phyloP scores from a whole-genome alignment of 2,113 vertebrate species.

The Heterotilapia buettikoferi region DNA sequence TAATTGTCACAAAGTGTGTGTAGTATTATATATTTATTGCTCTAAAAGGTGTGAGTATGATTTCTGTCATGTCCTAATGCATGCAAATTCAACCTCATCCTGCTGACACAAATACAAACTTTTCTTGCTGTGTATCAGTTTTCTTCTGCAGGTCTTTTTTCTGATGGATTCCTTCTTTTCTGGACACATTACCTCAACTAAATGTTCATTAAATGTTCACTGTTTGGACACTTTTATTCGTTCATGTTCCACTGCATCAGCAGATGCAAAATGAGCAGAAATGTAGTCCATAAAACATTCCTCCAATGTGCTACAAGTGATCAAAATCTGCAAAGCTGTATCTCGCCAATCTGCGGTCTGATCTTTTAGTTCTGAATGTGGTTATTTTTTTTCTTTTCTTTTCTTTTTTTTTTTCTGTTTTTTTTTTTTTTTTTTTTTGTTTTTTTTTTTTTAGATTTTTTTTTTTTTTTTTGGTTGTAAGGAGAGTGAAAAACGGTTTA shows the following conservation, averaged over 20 bases:
- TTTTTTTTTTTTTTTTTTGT: accelerated
- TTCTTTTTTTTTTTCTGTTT: background rate
- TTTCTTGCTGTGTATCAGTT: background rate
- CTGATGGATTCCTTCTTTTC: background rate
- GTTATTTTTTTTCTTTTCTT: background rate
- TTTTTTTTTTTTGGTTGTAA: no score
- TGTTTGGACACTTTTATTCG: background rate
- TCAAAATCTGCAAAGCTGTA: background rate
- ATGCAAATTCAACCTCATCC: background rate
- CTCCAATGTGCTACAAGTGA: background rate
- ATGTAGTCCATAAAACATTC: background rate
- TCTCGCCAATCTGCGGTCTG: background rate
- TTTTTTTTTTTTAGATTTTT: no score
- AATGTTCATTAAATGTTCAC: background rate
- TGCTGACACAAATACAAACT: background rate
- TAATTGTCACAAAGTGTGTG: background rate
- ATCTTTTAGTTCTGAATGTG: background rate
- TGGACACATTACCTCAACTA: background rate
- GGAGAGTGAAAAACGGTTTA: no score
- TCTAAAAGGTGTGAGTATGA: background rate
- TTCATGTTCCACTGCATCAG: background rate
- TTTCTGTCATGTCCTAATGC: background rate
- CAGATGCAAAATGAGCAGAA: background rate
- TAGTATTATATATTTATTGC: background rate
- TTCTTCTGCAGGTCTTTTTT: background rate